Percentiles rank a stretch among this genome's conserved stretches.
phyloP scores from a whole-genome alignment of 2,113 vertebrate genomes.

The Raja brachyura region DNA sequence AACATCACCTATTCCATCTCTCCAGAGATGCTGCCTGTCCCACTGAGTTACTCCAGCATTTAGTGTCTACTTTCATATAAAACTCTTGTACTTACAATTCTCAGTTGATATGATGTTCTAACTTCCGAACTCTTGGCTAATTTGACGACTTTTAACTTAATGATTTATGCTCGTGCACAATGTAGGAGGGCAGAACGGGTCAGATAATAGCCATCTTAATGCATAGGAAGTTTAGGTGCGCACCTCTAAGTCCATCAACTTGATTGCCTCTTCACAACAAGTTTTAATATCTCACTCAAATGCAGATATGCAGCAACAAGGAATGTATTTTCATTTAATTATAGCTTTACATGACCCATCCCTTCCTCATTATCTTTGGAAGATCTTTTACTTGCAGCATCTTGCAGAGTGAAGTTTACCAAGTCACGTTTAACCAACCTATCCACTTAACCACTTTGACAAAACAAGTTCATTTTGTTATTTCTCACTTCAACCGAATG shows the following conservation, averaged over 20 bases:
- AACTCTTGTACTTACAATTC: no score
- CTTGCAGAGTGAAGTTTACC: background rate
- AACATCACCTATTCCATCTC: no score
- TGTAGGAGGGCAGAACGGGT: background rate
- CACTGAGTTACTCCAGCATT: no score
- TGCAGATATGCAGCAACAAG: background rate
- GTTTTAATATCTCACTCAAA: background rate
- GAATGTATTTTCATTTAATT: background rate
- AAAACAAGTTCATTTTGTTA: background rate
- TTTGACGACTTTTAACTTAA: background rate
- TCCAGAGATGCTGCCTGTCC: no score
- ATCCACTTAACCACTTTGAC: background rate
- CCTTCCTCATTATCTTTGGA: background rate
- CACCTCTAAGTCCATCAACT: background rate
- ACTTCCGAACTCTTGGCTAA: background rate
- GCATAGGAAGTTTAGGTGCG: background rate
- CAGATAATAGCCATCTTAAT: background rate
- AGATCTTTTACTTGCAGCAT: background rate
- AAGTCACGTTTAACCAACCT: background rate
- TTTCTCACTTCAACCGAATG: background rate
- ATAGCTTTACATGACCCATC: background rate
- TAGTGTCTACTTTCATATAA: no score
- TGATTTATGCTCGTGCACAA: no score
- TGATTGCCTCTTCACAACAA: background rate
- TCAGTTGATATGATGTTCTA: no score